A percentile compares a stretch with the other conserved stretches of the same genome.
These are phyloP conservation scores for Daubentonia madagascariensis DNA, from an alignment of 2,113 vertebrate genomes.

Conservation along the genomic window DNA sequence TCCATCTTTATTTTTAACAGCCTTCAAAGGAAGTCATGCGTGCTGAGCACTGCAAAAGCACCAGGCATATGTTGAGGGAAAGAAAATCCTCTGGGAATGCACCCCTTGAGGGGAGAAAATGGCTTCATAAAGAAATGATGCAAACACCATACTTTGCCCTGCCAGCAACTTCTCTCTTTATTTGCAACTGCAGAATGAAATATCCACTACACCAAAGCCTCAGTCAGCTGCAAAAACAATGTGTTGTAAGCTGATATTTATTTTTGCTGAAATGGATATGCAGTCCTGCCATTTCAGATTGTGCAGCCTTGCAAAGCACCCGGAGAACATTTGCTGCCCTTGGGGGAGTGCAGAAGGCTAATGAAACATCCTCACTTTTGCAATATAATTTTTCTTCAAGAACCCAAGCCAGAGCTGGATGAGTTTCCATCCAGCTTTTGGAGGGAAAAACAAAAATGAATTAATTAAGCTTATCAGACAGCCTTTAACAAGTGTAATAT, in stretches of 20 bases:
- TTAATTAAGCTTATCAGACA: constrained; percentile 21
- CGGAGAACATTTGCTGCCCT: background rate
- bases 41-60: constrained; percentile 59
- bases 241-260: constrained; percentile 29
- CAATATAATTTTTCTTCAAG: constrained; percentile 38
- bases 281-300: background rate
- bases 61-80: constrained; percentile 55
- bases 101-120: constrained; percentile 33
- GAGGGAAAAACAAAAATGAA: constrained; percentile 13
- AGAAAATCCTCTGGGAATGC: constrained; percentile 58
- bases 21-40: constrained; percentile 48
- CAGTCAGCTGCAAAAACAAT: constrained; percentile 65
- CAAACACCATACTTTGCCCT: constrained; percentile 68
- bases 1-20: constrained; percentile 53
- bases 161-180: constrained; percentile 65
- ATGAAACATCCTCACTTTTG: background rate
- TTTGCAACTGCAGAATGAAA: constrained; percentile 68
- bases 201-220: constrained; percentile 35
- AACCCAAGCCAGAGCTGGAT: background rate
- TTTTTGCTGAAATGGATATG: constrained; percentile 47
- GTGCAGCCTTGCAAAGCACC: background rate
- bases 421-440: constrained; percentile 20
- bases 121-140: constrained; percentile 70
- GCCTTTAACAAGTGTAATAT: constrained; percentile 20
- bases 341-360: background rate